Evolutionary conservation across 2,797 vertebrate species (phyloP).

Genomic region (Anguilla megastoma): DNA sequence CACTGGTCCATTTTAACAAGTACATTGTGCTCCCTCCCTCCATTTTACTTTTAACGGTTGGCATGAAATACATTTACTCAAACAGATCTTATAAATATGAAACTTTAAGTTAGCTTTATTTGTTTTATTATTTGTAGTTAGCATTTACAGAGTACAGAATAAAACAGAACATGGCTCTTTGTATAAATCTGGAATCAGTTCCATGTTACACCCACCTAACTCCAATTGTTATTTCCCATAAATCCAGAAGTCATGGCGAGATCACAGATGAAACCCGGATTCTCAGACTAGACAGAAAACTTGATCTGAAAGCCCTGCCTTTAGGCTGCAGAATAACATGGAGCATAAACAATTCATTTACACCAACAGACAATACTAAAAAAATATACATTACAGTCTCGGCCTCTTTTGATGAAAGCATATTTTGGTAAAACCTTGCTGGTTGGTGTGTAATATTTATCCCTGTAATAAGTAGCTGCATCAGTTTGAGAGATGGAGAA

Average conservation of each 20-base stretch:
- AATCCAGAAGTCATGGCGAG: not conserved
- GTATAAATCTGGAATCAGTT: not conserved
- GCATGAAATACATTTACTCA: not conserved
- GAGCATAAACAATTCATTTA: not conserved
- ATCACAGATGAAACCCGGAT: not conserved
- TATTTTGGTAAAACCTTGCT: not conserved
- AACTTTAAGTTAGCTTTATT: slow-evolving; percentile 10
- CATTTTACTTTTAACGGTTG: not conserved
- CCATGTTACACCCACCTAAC: not conserved
- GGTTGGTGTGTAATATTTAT: slow-evolving; percentile 5
- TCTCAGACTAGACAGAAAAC: not conserved
- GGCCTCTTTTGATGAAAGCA: not conserved
- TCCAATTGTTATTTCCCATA: not conserved
- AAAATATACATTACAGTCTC: not conserved
- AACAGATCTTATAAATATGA: not conserved
- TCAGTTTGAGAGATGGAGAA: not conserved
- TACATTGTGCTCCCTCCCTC: not conserved
- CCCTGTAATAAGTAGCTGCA: not conserved
- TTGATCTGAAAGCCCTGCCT: not conserved
- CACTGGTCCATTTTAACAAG: slow-evolving; percentile 18
- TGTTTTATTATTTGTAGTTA: not conserved
- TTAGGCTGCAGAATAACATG: not conserved
- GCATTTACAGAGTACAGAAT: not conserved
- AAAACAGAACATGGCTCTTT: not conserved
- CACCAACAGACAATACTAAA: not conserved